A percentile compares a stretch with the other conserved stretches of the same genome.
phyloP scores from a whole-genome alignment of 1,140 invertebrate genomes.

The Ridgeia piscesae region DNA sequence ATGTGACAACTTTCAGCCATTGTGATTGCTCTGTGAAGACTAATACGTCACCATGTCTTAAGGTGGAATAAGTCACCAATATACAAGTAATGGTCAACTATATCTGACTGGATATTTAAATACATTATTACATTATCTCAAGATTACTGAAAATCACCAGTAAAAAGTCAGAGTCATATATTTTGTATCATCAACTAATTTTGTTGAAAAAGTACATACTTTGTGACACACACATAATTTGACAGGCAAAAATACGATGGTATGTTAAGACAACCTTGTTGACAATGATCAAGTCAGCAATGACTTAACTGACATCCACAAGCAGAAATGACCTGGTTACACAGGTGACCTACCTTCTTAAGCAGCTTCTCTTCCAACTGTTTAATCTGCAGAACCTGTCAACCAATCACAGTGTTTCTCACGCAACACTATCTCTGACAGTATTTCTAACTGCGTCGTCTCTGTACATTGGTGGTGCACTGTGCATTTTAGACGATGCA shows the following conservation, averaged over 20 bases:
- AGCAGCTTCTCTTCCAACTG: neutral
- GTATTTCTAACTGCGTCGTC: neutral
- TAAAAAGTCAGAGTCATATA: too few relatives aligned
- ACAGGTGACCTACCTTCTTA: neutral
- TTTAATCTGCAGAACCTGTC: neutral
- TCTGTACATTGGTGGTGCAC: neutral
- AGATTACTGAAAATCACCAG: neutral
- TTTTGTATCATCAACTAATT: too few relatives aligned
- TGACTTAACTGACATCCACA: too few relatives aligned
- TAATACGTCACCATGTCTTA: too few relatives aligned
- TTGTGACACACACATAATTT: too few relatives aligned
- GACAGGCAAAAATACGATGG: too few relatives aligned
- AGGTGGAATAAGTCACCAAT: neutral
- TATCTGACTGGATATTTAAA: neutral
- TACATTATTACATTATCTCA: neutral
- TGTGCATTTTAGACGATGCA: neutral
- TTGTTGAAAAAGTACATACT: too few relatives aligned
- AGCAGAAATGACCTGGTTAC: neutral
- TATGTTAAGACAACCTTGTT: too few relatives aligned
- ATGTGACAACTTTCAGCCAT: too few relatives aligned
- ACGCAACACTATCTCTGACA: neutral
- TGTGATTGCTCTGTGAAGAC: too few relatives aligned
- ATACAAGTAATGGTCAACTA: neutral
- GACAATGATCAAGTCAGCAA: too few relatives aligned
- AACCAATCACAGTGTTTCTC: neutral